These are phyloP conservation scores for Sphyrna mokarran DNA, from an alignment of 2,113 vertebrate genomes.

Conservation along the genomic window DNA sequence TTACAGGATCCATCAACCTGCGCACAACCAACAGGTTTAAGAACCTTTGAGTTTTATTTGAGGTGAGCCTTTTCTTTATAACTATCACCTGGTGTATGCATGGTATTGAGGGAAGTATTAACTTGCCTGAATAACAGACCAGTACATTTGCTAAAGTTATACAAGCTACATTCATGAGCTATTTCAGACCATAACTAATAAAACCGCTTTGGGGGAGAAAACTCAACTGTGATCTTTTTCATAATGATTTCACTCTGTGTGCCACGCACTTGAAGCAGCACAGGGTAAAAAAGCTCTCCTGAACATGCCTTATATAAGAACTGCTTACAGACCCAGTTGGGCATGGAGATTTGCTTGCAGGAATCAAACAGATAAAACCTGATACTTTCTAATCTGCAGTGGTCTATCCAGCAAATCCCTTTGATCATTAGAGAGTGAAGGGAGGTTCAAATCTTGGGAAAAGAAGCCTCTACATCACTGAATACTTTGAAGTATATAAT, in stretches of 20 bases:
- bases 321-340: neutral
- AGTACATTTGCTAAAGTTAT: neutral
- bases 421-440: conserved; percentile 28
- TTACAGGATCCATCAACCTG: neutral
- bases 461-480: conserved; percentile 13
- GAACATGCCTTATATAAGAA: conserved; percentile 7
- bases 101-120: neutral
- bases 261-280: neutral
- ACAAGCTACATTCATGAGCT: neutral
- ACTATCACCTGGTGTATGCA: neutral
- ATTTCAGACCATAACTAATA: neutral
- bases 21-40: neutral
- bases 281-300: neutral
- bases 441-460: conserved; percentile 24
- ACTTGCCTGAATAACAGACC: neutral
- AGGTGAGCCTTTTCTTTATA: neutral
- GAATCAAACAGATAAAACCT: conserved; percentile 23
- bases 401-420: conserved; percentile 33
- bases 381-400: conserved; percentile 34
- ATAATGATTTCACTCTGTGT: neutral
- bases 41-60: neutral
- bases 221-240: neutral
- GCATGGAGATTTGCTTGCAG: conserved; percentile 5
- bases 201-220: neutral
- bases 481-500: conserved; percentile 37